Evolutionary conservation across 2,888 invertebrate genomes (phyloP).

Genomic region (Mechanitis mazaeus): DNA sequence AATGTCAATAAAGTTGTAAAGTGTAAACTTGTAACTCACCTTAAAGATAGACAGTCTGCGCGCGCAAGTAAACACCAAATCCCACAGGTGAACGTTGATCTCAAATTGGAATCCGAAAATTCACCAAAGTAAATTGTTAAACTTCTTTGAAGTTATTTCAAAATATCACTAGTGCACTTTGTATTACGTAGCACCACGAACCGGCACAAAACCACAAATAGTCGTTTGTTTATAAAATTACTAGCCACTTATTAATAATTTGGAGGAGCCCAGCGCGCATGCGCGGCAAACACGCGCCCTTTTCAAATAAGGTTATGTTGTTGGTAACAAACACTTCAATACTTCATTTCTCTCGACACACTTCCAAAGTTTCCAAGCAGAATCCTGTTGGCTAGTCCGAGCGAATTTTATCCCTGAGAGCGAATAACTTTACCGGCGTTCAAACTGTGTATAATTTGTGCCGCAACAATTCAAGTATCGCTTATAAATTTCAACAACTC

Average conservation of each 20-base stretch:
- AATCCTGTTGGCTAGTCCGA: slow-evolving; percentile 55
- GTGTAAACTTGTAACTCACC: slow-evolving; percentile 46
- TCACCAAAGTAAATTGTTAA: slow-evolving; percentile 20
- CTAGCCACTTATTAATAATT: slow-evolving; percentile 67
- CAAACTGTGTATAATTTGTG: slow-evolving; percentile 37
- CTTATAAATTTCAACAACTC: slow-evolving; percentile 27
- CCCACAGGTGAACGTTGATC: slow-evolving; percentile 72
- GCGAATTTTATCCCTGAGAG: slow-evolving; percentile 37
- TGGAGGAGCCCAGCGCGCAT: slow-evolving; percentile 65
- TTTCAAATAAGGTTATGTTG: slow-evolving; percentile 70
- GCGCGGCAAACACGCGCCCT: slow-evolving; percentile 67
- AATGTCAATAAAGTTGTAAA: slow-evolving; percentile 4
- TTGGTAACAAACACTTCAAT: slow-evolving; percentile 60
- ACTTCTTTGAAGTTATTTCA: slow-evolving; percentile 35
- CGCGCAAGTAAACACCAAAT: slow-evolving; percentile 73
- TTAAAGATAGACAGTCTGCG: slow-evolving; percentile 65
- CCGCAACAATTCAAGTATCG: slow-evolving; percentile 30
- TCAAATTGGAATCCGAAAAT: slow-evolving; percentile 52
- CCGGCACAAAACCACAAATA: slow-evolving; percentile 50
- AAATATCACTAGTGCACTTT: slow-evolving; percentile 47
- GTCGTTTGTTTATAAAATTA: slow-evolving; percentile 72
- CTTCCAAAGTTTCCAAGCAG: slow-evolving; percentile 52
- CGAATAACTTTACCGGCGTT: slow-evolving; percentile 35
- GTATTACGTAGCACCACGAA: slow-evolving; percentile 52
- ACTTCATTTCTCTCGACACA: slow-evolving; percentile 52